Evolutionary conservation across 1,140 invertebrate genomes (phyloP).

Genomic region (Euura saliciscinereae): DNA sequence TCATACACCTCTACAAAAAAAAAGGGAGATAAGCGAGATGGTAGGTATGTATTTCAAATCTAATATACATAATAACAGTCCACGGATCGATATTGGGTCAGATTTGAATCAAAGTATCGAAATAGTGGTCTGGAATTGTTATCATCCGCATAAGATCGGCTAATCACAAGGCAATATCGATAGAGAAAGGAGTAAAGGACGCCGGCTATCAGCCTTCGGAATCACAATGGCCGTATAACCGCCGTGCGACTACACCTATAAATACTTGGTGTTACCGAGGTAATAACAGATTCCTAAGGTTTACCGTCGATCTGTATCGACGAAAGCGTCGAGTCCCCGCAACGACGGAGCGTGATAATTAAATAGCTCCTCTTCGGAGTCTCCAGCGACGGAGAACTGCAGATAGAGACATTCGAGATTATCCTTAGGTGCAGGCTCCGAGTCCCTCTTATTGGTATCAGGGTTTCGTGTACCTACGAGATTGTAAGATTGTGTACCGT

Average conservation of each 20-base stretch:
- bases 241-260: neutral
- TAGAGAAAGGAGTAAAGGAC: neutral
- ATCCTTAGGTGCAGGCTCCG: neutral
- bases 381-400: neutral
- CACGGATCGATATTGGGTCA: no score
- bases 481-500: neutral
- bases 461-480: neutral
- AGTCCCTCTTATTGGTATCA: no score
- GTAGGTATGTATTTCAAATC: no score
- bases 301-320: slow-evolving; percentile 6
- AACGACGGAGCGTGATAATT: neutral
- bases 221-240: neutral
- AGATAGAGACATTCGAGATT: slow-evolving; percentile 1
- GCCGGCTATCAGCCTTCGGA: neutral
- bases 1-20: no score
- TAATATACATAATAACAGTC: no score
- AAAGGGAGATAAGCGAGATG: no score
- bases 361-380: neutral
- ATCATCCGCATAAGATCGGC: neutral
- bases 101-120: no score
- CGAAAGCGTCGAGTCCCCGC: neutral
- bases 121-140: no score
- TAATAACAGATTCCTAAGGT: slow-evolving; percentile 7
- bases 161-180: neutral
- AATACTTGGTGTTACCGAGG: neutral